Percentiles rank a stretch among this genome's conserved stretches.
Evolutionary conservation across 2,797 vertebrate species (phyloP).

Genomic region (Helicolenus hilgendorfi): DNA sequence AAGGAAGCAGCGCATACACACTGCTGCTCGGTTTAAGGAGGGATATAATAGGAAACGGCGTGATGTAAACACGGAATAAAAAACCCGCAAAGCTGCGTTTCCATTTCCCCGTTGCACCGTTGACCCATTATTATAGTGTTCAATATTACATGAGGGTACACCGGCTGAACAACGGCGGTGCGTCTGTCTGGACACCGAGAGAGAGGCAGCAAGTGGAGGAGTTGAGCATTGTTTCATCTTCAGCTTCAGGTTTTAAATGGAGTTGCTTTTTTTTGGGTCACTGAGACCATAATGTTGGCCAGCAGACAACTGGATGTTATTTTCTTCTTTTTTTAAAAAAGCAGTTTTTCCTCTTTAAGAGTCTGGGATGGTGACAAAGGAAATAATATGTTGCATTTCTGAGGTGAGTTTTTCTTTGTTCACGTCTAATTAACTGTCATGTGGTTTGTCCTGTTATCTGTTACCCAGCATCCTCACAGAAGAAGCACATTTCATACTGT

Average conservation of each 20-base stretch:
- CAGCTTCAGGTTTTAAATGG: slow-evolving; percentile 38
- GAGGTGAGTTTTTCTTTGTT: slow-evolving; percentile 82
- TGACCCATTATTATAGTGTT: slow-evolving; percentile 49
- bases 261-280: slow-evolving; percentile 50
- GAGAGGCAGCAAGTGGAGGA: slow-evolving; percentile 42
- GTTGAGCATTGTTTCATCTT: slow-evolving; percentile 71
- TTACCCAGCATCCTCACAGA: too few species aligned
- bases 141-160: slow-evolving; percentile 60
- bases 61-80: slow-evolving; percentile 79
- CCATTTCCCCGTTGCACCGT: slow-evolving; percentile 25
- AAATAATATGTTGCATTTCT: slow-evolving; percentile 56
- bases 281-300: slow-evolving; percentile 26
- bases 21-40: slow-evolving; percentile 3
- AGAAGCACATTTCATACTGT: too few species aligned
- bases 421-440: background rate
- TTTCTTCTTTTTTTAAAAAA: background rate
- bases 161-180: slow-evolving; percentile 1
- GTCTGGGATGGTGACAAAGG: slow-evolving; percentile 18
- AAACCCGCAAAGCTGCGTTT: slow-evolving; percentile 55
- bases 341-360: background rate
- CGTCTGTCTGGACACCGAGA: slow-evolving; percentile 50
- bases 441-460: background rate
- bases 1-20: slow-evolving; percentile 62
- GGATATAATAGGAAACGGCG: slow-evolving; percentile 25
- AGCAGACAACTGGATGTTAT: background rate